Conservation (phyloP, 2,888 invertebrate species). For the Hyppa rectilinea region DNA sequence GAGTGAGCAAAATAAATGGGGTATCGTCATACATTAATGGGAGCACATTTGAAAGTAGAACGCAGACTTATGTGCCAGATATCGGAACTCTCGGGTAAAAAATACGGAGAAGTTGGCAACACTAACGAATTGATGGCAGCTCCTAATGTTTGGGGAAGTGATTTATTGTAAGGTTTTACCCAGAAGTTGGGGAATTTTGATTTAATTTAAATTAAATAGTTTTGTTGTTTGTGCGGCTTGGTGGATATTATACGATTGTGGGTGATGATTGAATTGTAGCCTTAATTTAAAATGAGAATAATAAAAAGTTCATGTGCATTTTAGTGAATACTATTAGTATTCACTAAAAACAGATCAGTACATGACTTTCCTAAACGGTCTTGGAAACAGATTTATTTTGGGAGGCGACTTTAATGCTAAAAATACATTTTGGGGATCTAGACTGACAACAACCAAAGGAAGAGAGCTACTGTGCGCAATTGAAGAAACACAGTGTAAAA, state of each 20-base stretch:
- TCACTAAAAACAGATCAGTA: no score
- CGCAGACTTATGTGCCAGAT: constrained; percentile 43
- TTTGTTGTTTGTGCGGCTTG: constrained; percentile 2
- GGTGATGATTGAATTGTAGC: background rate
- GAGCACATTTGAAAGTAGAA: constrained; percentile 49
- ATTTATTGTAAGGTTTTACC: constrained; percentile 43
- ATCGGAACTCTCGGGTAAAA: constrained; percentile 45
- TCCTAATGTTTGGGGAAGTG: constrained; percentile 26
- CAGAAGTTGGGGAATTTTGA: constrained; percentile 13
- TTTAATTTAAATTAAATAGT: constrained; percentile 35
- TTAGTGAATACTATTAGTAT: no score
- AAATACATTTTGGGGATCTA: no score
- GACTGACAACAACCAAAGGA: no score
- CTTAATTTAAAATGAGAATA: background rate
- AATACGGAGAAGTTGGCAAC: constrained; percentile 53
- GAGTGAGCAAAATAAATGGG: constrained; percentile 49
- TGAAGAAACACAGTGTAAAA: no score
- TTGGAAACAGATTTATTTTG: no score
- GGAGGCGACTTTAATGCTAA: no score
- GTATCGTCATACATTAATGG: constrained; percentile 52
- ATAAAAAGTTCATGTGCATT: background rate
- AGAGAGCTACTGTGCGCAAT: no score
- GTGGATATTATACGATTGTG: background rate
- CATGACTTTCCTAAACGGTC: no score
- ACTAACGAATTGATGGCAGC: constrained; percentile 43